These are phyloP conservation scores for Euwallacea similis DNA, from an alignment of 1,140 invertebrate genomes.

Conservation along the genomic window DNA sequence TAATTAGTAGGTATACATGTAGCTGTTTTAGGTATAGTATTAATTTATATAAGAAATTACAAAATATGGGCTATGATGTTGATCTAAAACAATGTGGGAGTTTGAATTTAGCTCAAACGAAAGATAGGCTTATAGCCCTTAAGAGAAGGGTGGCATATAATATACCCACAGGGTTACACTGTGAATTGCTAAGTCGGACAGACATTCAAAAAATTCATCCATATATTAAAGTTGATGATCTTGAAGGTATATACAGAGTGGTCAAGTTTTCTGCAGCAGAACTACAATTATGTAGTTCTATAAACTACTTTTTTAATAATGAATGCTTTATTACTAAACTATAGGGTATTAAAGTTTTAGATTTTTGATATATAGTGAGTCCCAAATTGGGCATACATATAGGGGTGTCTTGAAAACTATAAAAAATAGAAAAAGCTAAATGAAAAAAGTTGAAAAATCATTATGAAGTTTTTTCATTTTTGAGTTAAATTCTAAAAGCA, in stretches of 20 bases:
- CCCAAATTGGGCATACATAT: too few species aligned
- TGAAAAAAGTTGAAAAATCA: neutral
- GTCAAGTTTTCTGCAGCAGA: neutral
- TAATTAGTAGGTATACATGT: neutral
- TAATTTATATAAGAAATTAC: slow-evolving; percentile 63
- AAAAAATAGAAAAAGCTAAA: neutral
- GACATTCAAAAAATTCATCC: slow-evolving; percentile 61
- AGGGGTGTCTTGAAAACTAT: too few species aligned
- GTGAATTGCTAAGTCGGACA: slow-evolving; percentile 55
- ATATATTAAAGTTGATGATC: slow-evolving; percentile 65
- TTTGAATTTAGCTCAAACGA: slow-evolving; percentile 71
- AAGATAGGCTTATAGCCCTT: slow-evolving; percentile 69
- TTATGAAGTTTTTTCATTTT: neutral
- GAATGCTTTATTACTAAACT: too few species aligned
- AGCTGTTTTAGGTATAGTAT: slow-evolving; percentile 58
- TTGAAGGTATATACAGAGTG: slow-evolving; percentile 56
- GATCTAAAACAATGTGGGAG: slow-evolving; percentile 70
- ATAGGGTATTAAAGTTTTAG: too few species aligned
- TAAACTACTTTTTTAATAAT: neutral
- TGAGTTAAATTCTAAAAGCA: too few species aligned
- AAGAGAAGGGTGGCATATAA: slow-evolving; percentile 64
- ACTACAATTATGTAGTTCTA: too few species aligned
- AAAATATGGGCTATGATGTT: slow-evolving; percentile 65
- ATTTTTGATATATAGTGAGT: too few species aligned
- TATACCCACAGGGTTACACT: slow-evolving; percentile 59